Evolutionary conservation across 1,140 invertebrate species (phyloP).

Genomic region (Akabosia matsudoensis): DNA sequence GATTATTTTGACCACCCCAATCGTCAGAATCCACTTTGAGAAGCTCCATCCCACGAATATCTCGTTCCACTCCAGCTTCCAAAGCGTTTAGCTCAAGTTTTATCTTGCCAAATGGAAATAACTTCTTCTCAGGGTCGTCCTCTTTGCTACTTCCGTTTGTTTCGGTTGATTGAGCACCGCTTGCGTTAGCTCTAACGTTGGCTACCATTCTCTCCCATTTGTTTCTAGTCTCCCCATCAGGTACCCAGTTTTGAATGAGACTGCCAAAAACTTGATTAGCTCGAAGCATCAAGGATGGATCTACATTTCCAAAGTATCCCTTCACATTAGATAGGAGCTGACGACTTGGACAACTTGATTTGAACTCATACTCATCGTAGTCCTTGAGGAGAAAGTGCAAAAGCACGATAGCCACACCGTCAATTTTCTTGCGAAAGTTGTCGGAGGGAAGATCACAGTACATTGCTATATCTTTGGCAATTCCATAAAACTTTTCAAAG

Average conservation of each 20-base stretch:
- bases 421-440: not conserved
- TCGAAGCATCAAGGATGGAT: not conserved
- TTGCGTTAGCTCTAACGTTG: too few relatives aligned
- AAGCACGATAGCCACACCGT: not conserved
- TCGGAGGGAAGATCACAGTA: slow-evolving; percentile 12
- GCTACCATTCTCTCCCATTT: slow-evolving; percentile 2
- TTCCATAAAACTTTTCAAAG: slow-evolving; percentile 27
- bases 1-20: not conserved
- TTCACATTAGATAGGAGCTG: slow-evolving; percentile 9
- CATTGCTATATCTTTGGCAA: slow-evolving; percentile 21
- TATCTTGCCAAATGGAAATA: slow-evolving; percentile 22
- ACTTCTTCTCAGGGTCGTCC: too few relatives aligned
- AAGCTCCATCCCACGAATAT: not conserved
- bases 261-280: not conserved
- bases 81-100: slow-evolving; percentile 12
- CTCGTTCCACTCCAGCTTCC: slow-evolving; percentile 8
- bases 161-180: too few relatives aligned
- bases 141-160: too few relatives aligned
- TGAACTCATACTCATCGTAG: not conserved
- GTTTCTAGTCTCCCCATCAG: not conserved
- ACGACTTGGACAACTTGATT: slow-evolving; percentile 10
- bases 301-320: slow-evolving; percentile 33
- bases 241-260: not conserved
- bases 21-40: not conserved
- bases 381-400: slow-evolving; percentile 21